Percentiles rank a stretch among this genome's conserved stretches.
phyloP scores from a whole-genome alignment of 2,888 invertebrate genomes.

The Xylota segnis region DNA sequence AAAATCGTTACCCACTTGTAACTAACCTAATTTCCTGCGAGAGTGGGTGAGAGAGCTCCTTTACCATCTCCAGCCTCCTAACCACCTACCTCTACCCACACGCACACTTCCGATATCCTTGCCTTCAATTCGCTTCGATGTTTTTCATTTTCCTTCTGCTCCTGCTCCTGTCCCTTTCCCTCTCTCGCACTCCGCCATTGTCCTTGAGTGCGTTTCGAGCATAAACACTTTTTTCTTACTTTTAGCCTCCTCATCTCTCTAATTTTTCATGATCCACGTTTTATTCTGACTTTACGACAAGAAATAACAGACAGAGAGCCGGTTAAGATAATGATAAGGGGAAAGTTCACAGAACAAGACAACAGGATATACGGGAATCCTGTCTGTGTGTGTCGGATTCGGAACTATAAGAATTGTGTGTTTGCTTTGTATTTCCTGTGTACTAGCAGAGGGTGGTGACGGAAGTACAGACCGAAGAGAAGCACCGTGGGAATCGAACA shows the following conservation, averaged over 20 bases:
- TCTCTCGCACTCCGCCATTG: slow-evolving; percentile 22
- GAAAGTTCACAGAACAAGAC: slow-evolving; percentile 53
- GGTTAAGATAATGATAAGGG: slow-evolving; percentile 63
- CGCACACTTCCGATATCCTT: slow-evolving; percentile 32
- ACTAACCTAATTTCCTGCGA: slow-evolving; percentile 74
- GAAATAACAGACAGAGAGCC: slow-evolving; percentile 10
- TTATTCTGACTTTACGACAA: slow-evolving; percentile 47
- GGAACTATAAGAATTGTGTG: slow-evolving; percentile 52
- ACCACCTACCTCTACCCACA: slow-evolving; percentile 10
- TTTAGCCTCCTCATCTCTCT: slow-evolving; percentile 10
- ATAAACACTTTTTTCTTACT: slow-evolving; percentile 49
- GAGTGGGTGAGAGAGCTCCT: slow-evolving; percentile 30
- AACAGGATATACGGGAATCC: slow-evolving; percentile 49
- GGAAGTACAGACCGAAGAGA: too few species aligned
- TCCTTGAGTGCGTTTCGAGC: slow-evolving; percentile 64
- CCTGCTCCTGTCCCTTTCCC: neutral
- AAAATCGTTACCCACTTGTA: slow-evolving; percentile 76
- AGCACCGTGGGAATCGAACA: slow-evolving; percentile 66
- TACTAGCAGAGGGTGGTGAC: too few species aligned
- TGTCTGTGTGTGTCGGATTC: slow-evolving; percentile 8
- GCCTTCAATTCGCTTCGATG: neutral
- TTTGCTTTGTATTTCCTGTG: slow-evolving; percentile 47
- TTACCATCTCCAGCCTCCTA: neutral
- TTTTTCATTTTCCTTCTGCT: neutral
- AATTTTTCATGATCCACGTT: slow-evolving; percentile 59